These are phyloP conservation scores for Cosmorhoe ocellata DNA, from an alignment of 2,888 invertebrate genomes.

Conservation along the genomic window DNA sequence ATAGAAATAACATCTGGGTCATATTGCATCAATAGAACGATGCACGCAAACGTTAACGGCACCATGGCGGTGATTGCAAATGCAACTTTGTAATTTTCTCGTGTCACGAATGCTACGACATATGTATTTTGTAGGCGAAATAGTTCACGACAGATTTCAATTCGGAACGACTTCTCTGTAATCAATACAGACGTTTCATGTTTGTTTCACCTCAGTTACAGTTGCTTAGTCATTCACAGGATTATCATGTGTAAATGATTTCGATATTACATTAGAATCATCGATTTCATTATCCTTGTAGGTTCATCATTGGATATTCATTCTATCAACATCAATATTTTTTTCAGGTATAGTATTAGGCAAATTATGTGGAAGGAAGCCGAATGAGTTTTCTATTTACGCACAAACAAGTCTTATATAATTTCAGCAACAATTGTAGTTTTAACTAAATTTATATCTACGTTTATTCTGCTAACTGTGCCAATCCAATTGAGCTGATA, in stretches of 20 bases:
- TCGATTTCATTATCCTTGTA: not conserved
- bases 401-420: conserved; percentile 2
- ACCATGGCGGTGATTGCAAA: conserved; percentile 63
- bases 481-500: conserved; percentile 26
- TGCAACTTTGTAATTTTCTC: conserved; percentile 64
- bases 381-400: conserved; percentile 16
- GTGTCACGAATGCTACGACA: conserved; percentile 51
- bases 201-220: not conserved
- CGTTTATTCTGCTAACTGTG: conserved; percentile 22
- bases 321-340: conserved; percentile 6
- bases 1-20: conserved; percentile 70
- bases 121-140: conserved; percentile 36
- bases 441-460: conserved; percentile 20
- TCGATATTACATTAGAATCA: conserved; percentile 5
- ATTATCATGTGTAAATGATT: not conserved
- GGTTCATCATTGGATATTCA: conserved; percentile 2
- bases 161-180: not conserved
- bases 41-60: conserved; percentile 67
- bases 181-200: not conserved
- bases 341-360: conserved; percentile 7
- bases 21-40: conserved; percentile 72
- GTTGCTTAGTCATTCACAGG: not conserved
- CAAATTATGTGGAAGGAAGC: conserved; percentile 23
- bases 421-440: conserved; percentile 12
- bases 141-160: conserved; percentile 25